Conservation (phyloP, 2,113 vertebrate species). For the human (Homo sapiens) region GRCh38 chr16:6502501-6503000, state of each 20-base stretch:
- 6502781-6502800: too few relatives aligned
- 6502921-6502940: neutral
- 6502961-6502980: neutral
- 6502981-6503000: neutral
- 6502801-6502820: neutral
- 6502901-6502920: neutral
- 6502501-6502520: neutral
- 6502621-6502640: neutral
- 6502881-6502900: neutral
- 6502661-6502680: neutral
- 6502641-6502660: neutral
- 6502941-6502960: neutral
- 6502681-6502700: neutral
- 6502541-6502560: neutral
- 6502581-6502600: neutral
- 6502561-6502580: neutral
- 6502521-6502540: neutral
- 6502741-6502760: neutral
- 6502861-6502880: neutral
- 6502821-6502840: neutral
- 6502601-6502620: rapidly evolving
- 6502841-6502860: neutral
- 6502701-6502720: too few relatives aligned
- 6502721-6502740: neutral
- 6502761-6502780: neutral